These are phyloP conservation scores for Tetragonula clypearis DNA, from an alignment of 1,140 invertebrate species.

Conservation along the genomic window DNA sequence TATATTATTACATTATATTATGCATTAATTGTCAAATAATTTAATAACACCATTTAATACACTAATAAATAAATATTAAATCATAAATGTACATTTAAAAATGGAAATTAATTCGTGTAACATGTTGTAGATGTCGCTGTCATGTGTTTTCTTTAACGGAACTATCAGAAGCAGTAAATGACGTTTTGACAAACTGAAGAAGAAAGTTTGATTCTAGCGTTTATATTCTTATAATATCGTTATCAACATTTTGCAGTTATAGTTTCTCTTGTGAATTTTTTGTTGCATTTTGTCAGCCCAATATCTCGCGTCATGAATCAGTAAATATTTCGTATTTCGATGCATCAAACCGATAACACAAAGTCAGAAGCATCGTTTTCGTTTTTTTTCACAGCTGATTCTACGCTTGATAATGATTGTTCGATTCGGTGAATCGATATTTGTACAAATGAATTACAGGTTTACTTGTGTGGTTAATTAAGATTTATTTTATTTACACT, in stretches of 20 bases:
- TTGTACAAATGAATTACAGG: neutral
- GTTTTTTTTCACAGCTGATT: conserved; percentile 31
- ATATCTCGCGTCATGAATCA: neutral
- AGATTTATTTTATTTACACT: neutral
- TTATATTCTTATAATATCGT: neutral
- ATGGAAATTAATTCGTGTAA: neutral
- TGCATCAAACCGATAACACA: neutral
- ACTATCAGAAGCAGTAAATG: conserved; percentile 8
- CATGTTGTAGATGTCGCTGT: conserved; percentile 17
- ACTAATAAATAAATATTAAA: neutral
- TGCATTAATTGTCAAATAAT: neutral
- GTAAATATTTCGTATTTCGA: neutral
- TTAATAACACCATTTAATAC: too few species aligned
- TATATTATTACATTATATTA: neutral
- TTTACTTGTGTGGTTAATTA: neutral
- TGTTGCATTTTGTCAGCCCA: neutral
- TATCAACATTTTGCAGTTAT: neutral
- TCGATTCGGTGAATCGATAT: conserved; percentile 8
- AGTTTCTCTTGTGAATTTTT: neutral
- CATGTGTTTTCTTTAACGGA: conserved; percentile 21
- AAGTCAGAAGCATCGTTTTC: conserved; percentile 33
- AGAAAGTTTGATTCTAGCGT: neutral
- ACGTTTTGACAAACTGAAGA: conserved; percentile 9
- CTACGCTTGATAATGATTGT: conserved; percentile 10
- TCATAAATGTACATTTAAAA: conserved; percentile 24